Base-by-base conservation (phyloP, 2,888 invertebrate species). In the Kuschelorhynchus macadamiae region DNA sequence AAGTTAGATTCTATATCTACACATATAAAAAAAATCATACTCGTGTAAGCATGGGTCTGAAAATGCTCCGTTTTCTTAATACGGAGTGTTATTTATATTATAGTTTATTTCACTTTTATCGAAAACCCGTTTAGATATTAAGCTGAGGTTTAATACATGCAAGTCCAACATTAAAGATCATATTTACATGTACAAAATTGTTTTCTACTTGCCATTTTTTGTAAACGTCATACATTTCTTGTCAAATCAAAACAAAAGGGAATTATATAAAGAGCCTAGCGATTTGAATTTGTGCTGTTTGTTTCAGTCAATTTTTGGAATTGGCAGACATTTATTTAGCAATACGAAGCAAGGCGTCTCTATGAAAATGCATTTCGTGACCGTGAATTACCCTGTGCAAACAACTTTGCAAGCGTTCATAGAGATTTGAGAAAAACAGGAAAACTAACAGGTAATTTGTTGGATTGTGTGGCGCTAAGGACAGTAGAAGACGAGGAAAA, bases 151-250 rank as follows among this genome's bases (percentile, higher is more conserved):
- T 36, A 11, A 11, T 36, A 36, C 36, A 36, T 11, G 36, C 11
- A 36, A 36, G 11, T 36, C 5, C 11, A 25, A 5, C 25, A 25
- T 25, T 25, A 25, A 25, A 25, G 25, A 7, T 25, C 25, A 25
- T 7, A 36, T 36, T n/a, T 36, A 11, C n/a, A n/a, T n/a, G 36
- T 36, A 36, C 36, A 36, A 36, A n/a, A 36, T 36, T 36, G 36
- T 36, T 36, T 36, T 36, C 36, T 36, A 11, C 2, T 11, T 36
- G 11, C 5, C 36, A 36, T 25, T 25, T 25, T 25, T 25, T 25
- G 25, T 25, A 5, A 25, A 25, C 25, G 25, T 3, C 25, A 25
- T 25, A 5, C 3, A 25, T 25, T 25, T 25, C 25, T 25, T 25
- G 25, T 25, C 25, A 25, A 25, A 25, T 25, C 7, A 25, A 25